A percentile compares a stretch with the other conserved stretches of the same genome.
Evolutionary conservation across 1,140 invertebrate genomes (phyloP).

Genomic region (Zaprionus vittiger): DNA sequence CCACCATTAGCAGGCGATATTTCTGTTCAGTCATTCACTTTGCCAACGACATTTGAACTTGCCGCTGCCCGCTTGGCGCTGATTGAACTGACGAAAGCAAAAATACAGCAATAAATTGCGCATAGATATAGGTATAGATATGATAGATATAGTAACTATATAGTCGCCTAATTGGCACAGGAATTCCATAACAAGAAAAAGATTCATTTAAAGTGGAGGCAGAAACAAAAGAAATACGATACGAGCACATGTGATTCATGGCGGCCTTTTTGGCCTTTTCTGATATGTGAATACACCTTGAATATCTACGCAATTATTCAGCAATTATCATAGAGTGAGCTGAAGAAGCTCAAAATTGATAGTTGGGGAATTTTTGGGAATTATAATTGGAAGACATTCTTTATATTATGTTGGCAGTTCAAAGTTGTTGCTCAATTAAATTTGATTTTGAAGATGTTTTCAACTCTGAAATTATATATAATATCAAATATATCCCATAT

Average conservation of each 20-base stretch:
- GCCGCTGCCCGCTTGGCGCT: slow-evolving; percentile 32
- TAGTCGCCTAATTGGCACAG: not conserved
- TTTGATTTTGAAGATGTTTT: not conserved
- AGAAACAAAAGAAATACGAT: not conserved
- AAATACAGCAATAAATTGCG: slow-evolving; percentile 23
- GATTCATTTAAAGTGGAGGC: not conserved
- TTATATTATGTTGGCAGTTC: not conserved
- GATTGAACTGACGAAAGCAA: slow-evolving; percentile 58
- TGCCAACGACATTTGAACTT: slow-evolving; percentile 83
- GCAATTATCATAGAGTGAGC: not conserved
- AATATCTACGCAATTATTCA: not conserved
- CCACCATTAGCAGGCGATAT: slow-evolving; percentile 59
- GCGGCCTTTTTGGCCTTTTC: not conserved
- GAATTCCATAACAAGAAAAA: not conserved
- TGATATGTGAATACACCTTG: not conserved
- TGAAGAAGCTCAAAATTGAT: not conserved
- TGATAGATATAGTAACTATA: not conserved
- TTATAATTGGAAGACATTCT: not conserved
- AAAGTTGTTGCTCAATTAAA: not conserved
- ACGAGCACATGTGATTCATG: not conserved
- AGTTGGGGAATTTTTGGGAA: not conserved
- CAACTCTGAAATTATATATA: not conserved
- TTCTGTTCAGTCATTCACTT: slow-evolving; percentile 62
- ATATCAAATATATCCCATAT: not conserved
- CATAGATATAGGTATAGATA: not conserved